Percentiles rank a stretch among this genome's conserved stretches.
These are phyloP conservation scores for Phylloscopus trochiloides DNA, from an alignment of 2,113 vertebrate species.

Conservation along the genomic window DNA sequence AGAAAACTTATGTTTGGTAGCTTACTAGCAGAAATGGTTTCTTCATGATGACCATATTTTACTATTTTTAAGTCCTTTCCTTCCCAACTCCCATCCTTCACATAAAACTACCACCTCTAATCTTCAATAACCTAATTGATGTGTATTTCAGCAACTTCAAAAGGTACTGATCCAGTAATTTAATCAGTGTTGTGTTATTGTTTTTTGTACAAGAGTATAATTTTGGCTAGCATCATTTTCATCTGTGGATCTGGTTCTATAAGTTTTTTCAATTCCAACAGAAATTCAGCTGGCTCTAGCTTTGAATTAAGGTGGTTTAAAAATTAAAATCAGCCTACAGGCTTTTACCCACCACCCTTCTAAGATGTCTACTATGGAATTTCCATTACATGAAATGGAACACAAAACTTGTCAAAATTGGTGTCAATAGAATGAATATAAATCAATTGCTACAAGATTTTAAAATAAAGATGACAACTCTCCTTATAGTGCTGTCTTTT, in stretches of 20 bases:
- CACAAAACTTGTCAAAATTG: not conserved
- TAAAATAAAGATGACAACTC: conserved; percentile 28
- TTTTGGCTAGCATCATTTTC: not conserved
- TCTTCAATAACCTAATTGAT: not conserved
- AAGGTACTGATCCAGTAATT: conserved; percentile 1
- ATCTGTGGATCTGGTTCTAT: not conserved
- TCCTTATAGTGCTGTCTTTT: not conserved
- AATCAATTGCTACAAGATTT: not conserved
- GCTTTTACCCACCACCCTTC: not conserved
- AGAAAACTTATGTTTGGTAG: conserved; percentile 12
- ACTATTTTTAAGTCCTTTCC: conserved; percentile 15
- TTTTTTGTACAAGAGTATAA: not conserved
- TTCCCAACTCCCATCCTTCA: not conserved
- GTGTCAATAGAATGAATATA: conserved; percentile 1
- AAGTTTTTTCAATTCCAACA: not conserved
- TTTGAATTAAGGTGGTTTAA: not conserved
- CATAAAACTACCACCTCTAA: not conserved
- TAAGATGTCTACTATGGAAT: not conserved
- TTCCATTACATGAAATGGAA: not conserved
- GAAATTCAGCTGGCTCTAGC: not conserved
- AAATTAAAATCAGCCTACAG: not conserved
- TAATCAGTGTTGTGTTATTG: not conserved
- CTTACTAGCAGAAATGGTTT: not conserved
- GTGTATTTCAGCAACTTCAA: conserved; percentile 7
- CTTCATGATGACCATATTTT: not conserved